These are phyloP conservation scores for Menura novaehollandiae DNA, from an alignment of 2,113 vertebrate species.

Conservation along the genomic window DNA sequence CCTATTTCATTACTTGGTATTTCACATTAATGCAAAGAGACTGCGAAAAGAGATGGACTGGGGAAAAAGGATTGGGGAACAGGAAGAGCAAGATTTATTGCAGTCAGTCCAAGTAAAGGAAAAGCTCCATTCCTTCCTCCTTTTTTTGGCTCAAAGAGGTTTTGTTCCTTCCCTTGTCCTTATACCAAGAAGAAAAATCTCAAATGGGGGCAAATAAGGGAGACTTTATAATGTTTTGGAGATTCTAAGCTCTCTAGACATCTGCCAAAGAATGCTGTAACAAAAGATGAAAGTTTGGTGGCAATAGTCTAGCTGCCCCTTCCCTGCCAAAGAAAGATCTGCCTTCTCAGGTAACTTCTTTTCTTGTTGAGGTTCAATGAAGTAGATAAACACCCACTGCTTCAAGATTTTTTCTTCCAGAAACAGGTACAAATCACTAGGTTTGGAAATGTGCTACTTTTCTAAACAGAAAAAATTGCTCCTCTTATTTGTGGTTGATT, in stretches of 20 bases:
- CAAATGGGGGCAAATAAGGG: neutral
- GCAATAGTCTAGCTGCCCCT: neutral
- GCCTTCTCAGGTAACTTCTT: neutral
- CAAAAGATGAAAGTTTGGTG: neutral
- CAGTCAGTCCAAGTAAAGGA: neutral
- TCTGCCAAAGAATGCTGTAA: neutral
- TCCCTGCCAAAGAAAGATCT: neutral
- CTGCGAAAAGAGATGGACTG: neutral
- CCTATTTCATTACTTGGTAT: neutral
- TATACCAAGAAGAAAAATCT: neutral
- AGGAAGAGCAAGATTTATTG: neutral
- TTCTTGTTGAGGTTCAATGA: neutral
- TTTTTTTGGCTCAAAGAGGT: neutral
- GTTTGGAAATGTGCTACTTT: neutral
- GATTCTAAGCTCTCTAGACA: neutral
- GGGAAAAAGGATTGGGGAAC: neutral
- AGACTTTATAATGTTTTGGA: neutral
- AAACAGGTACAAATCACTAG: neutral
- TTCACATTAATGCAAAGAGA: neutral
- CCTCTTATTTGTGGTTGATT: neutral
- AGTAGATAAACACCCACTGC: neutral
- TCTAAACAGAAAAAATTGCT: neutral
- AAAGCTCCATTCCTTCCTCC: neutral
- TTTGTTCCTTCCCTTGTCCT: neutral
- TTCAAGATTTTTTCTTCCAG: neutral